phyloP scores from a whole-genome alignment of 2,888 invertebrate species.

The Leucophora obtusa region DNA sequence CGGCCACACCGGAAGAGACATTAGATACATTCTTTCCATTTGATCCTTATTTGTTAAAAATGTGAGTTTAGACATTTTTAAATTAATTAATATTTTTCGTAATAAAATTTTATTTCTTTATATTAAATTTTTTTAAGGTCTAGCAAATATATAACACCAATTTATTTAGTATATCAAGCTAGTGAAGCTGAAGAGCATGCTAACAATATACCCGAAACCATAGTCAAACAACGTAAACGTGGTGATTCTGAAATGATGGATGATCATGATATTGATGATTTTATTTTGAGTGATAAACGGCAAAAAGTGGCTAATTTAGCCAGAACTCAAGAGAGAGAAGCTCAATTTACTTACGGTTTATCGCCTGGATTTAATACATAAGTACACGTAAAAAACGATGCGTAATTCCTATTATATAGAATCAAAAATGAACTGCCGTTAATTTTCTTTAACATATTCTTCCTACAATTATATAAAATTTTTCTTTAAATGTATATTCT shows the following conservation, averaged over 20 bases:
- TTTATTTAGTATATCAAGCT: constrained; percentile 80
- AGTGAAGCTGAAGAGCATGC: constrained; percentile 71
- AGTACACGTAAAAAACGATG: background rate
- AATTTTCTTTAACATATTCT: background rate
- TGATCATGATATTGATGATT: constrained; percentile 75
- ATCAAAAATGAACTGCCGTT: constrained; percentile 17
- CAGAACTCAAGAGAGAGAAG: constrained; percentile 73
- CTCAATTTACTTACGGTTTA: constrained; percentile 74
- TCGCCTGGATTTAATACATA: constrained; percentile 75
- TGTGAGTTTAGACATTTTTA: constrained; percentile 70
- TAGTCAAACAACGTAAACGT: constrained; percentile 70
- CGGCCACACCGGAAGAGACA: constrained; percentile 78
- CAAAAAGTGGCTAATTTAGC: constrained; percentile 70
- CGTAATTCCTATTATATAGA: background rate
- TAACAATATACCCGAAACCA: constrained; percentile 6
- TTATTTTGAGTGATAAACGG: constrained; percentile 75
- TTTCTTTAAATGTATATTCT: background rate
- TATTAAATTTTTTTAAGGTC: constrained; percentile 73
- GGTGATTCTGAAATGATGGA: constrained; percentile 76
- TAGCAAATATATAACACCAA: constrained; percentile 76
- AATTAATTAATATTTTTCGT: background rate
- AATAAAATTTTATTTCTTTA: constrained; percentile 55
- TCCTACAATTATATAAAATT: background rate
- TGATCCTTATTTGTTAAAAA: constrained; percentile 89
- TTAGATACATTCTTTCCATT: constrained; percentile 91